Evolutionary conservation across 2,113 vertebrate genomes (phyloP).

Genomic region (Puntigrus tetrazona): DNA sequence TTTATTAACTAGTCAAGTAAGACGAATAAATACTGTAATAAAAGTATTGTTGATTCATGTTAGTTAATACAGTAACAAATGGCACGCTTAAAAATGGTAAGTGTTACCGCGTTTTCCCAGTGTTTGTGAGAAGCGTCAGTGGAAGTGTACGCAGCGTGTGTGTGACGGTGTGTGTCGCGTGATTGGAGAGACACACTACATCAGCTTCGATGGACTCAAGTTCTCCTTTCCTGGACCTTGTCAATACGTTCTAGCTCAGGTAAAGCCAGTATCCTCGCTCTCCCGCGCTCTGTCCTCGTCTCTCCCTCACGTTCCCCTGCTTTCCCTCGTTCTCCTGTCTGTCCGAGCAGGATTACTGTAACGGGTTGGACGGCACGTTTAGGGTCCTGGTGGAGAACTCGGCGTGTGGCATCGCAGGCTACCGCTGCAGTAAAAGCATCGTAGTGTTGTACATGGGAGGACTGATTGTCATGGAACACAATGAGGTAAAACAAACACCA

Average conservation of each 20-base stretch:
- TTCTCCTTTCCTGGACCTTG: conserved; percentile 91
- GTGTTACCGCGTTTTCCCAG: too few relatives aligned
- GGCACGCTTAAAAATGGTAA: too few relatives aligned
- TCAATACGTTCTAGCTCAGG: conserved; percentile 92
- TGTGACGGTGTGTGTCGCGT: conserved; percentile 86
- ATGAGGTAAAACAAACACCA: conserved; percentile 73
- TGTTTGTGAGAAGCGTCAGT: conserved; percentile 84
- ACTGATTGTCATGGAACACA: conserved; percentile 82
- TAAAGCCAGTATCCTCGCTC: conserved; percentile 65
- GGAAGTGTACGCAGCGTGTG: conserved; percentile 82
- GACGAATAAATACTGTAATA: too few relatives aligned
- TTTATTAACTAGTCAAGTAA: too few relatives aligned
- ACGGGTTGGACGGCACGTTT: conserved; percentile 81
- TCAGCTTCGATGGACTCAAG: conserved; percentile 91
- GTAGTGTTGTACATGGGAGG: conserved; percentile 82
- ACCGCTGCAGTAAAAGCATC: conserved; percentile 85
- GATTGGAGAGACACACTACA: conserved; percentile 86
- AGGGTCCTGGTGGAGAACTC: conserved; percentile 87
- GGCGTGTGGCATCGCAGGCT: conserved; percentile 83
- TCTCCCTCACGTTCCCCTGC: background rate
- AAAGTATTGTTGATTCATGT: too few relatives aligned
- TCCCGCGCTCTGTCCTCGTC: background rate
- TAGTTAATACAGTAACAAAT: too few relatives aligned
- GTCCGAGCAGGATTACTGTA: conserved; percentile 84
- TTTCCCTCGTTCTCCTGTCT: background rate